These are phyloP conservation scores for Caenorhabditis sp. DNA, from an alignment of 2,888 invertebrate species.

Conservation along the genomic window DNA sequence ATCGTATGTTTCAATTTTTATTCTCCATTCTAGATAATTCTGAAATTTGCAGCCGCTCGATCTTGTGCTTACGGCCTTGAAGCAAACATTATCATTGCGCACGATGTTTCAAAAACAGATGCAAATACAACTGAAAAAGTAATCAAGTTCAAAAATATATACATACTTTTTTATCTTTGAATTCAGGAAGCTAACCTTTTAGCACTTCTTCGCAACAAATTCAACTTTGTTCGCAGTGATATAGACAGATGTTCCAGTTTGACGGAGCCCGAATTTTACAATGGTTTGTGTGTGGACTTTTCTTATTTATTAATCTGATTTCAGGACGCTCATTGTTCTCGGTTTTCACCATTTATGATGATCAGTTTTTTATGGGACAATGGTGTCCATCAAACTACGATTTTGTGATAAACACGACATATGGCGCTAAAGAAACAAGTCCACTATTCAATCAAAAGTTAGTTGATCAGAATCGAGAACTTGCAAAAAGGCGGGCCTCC, in stretches of 20 bases:
- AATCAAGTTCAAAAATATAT: slow-evolving; percentile 2
- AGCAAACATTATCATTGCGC: slow-evolving; percentile 17
- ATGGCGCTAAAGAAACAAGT: not conserved
- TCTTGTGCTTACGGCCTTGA: slow-evolving; percentile 16
- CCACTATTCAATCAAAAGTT: slow-evolving; percentile 11
- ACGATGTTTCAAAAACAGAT: slow-evolving; percentile 9
- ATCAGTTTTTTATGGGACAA: not conserved
- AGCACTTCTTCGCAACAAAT: not conserved
- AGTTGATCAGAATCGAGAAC: too few relatives aligned
- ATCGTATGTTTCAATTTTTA: slow-evolving; percentile 10
- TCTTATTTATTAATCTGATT: slow-evolving; percentile 2
- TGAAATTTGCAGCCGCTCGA: not conserved
- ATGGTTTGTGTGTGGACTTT: not conserved
- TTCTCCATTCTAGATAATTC: not conserved
- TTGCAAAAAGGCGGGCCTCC: too few relatives aligned
- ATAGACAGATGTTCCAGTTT: not conserved
- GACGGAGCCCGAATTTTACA: not conserved
- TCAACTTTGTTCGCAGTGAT: slow-evolving; percentile 25
- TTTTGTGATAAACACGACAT: not conserved
- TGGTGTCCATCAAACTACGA: slow-evolving; percentile 22
- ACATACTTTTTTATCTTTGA: too few relatives aligned
- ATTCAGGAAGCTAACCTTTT: slow-evolving; percentile 16
- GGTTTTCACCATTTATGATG: slow-evolving; percentile 12
- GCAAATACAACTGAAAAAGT: not conserved
- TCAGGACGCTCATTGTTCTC: slow-evolving; percentile 17